phyloP scores from a whole-genome alignment of 2,888 invertebrate genomes.

The Calliopum simillimum region DNA sequence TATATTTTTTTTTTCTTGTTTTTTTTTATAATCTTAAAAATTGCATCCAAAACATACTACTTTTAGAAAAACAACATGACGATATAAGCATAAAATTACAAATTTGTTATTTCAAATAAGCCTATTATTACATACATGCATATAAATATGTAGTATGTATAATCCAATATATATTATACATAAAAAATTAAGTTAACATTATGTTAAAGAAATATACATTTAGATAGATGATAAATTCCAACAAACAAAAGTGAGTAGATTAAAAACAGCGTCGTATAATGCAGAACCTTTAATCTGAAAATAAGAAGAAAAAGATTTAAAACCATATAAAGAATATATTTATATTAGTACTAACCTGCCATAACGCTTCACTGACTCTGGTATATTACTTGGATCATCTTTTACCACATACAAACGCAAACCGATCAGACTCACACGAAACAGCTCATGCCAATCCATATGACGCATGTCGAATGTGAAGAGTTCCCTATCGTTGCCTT shows the following conservation, averaged over 20 bases:
- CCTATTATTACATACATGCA: no score
- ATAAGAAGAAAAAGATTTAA: background rate
- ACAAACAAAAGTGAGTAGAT: conserved; percentile 55
- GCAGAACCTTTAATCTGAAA: conserved; percentile 58
- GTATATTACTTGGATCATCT: conserved; percentile 79
- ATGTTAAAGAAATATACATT: conserved; percentile 51
- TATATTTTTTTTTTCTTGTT: background rate
- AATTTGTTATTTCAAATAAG: background rate
- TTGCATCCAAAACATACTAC: no score
- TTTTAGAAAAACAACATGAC: no score
- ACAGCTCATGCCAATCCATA: conserved; percentile 75
- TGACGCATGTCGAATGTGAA: conserved; percentile 82
- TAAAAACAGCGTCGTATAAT: conserved; percentile 54
- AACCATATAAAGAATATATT: conserved; percentile 8
- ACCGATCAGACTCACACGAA: conserved; percentile 76
- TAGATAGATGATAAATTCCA: conserved; percentile 55
- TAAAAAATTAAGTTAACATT: background rate
- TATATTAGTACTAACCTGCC: conserved; percentile 69
- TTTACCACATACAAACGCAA: conserved; percentile 83
- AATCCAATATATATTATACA: background rate
- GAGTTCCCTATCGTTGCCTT: conserved; percentile 68
- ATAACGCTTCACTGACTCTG: conserved; percentile 74
- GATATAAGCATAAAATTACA: background rate
- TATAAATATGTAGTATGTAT: no score
- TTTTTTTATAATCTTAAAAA: no score